Conservation (phyloP, 2,797 vertebrate genomes). For the Sternarchorhynchus goeldii region DNA sequence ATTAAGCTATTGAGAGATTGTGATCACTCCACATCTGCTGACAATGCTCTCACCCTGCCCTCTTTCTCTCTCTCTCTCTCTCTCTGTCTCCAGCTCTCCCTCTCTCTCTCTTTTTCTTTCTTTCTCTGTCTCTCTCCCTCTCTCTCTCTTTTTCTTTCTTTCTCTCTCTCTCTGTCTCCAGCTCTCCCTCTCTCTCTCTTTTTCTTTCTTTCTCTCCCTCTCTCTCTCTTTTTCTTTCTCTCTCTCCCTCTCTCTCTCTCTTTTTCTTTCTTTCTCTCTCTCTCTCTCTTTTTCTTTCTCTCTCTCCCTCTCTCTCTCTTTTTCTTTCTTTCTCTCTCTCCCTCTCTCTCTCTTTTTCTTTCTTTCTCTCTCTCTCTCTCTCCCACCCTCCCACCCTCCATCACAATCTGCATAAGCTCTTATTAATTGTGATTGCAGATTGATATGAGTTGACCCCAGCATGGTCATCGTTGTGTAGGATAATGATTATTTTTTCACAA, state of each 20-base stretch:
- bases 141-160: neutral
- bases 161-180: conserved; percentile 14
- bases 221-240: neutral
- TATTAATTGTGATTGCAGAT: no score
- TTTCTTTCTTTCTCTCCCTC: neutral
- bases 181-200: conserved; percentile 20
- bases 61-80: neutral
- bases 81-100: neutral
- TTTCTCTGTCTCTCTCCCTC: neutral
- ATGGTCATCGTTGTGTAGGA: no score
- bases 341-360: conserved; percentile 27
- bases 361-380: neutral
- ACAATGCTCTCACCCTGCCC: neutral
- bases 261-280: neutral
- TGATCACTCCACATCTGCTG: no score
- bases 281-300: no score
- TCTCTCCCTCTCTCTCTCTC: neutral
- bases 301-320: neutral
- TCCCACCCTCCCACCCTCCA: neutral
- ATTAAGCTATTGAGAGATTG: no score
- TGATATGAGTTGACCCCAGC: no score
- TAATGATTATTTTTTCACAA: no score
- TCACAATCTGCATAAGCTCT: no score
- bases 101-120: neutral
- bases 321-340: neutral